phyloP scores from a whole-genome alignment of 2,888 invertebrate genomes.

The Drosophila limbata region DNA sequence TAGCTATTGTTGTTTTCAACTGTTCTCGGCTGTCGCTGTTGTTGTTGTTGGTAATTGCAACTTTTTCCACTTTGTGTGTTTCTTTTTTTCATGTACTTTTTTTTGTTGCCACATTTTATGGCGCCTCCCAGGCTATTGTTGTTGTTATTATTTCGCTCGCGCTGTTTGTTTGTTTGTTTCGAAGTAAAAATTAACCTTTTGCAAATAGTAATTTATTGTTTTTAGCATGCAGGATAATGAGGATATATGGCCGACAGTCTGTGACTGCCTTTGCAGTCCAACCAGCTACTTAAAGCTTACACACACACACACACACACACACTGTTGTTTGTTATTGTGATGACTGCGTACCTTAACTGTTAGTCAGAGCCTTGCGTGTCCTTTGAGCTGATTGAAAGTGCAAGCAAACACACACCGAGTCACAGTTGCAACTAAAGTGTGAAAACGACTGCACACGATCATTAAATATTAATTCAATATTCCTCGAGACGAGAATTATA shows the following conservation, averaged over 20 bases:
- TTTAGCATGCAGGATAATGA: slow-evolving; percentile 77
- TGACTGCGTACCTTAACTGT: slow-evolving; percentile 39
- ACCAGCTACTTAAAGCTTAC: slow-evolving; percentile 50
- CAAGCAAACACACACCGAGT: slow-evolving; percentile 12
- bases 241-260: slow-evolving; percentile 60
- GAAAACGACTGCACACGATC: slow-evolving; percentile 74
- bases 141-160: slow-evolving; percentile 20
- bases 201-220: slow-evolving; percentile 81
- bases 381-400: slow-evolving; percentile 69
- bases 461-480: slow-evolving; percentile 72
- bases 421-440: slow-evolving; percentile 62
- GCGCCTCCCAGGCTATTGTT: slow-evolving; percentile 39
- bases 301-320: slow-evolving; percentile 49
- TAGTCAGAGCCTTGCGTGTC: slow-evolving; percentile 64
- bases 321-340: slow-evolving; percentile 58
- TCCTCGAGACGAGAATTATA: slow-evolving; percentile 5
- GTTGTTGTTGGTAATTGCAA: slow-evolving; percentile 66
- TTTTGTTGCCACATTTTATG: slow-evolving; percentile 50
- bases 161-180: slow-evolving; percentile 47
- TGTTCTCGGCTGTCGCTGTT: slow-evolving; percentile 23
- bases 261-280: neutral
- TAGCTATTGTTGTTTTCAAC: slow-evolving; percentile 40
- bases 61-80: slow-evolving; percentile 48
- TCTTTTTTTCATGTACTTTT: slow-evolving; percentile 62
- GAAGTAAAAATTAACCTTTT: slow-evolving; percentile 79